Conservation (phyloP, 2,113 vertebrate genomes). For the Copsychus sechellarum region DNA sequence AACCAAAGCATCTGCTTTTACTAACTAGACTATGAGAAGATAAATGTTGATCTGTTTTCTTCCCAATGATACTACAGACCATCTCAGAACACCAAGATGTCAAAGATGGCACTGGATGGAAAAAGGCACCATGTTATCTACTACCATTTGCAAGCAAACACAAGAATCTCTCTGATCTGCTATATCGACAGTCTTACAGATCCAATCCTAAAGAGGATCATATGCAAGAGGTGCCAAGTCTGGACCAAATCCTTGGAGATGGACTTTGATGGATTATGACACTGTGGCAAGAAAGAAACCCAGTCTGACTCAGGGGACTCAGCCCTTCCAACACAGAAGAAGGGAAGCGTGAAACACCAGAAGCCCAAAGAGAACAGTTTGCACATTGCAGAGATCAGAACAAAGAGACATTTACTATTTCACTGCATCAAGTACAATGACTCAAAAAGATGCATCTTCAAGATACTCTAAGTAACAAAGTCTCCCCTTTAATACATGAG, state of each 20-base stretch:
- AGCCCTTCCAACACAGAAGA: not conserved
- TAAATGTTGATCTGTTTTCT: not conserved
- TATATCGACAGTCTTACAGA: not conserved
- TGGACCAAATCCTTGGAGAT: not conserved
- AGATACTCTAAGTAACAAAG: not conserved
- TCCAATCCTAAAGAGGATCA: not conserved
- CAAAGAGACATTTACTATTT: not conserved
- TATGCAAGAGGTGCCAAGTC: not conserved
- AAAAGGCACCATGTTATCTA: not conserved
- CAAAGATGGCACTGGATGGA: not conserved
- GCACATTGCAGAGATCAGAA: not conserved
- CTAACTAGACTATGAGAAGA: not conserved
- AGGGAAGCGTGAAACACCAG: not conserved
- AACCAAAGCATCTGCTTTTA: not conserved
- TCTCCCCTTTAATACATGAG: not conserved
- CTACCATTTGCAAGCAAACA: not conserved
- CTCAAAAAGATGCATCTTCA: not conserved
- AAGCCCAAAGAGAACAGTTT: not conserved
- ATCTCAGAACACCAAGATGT: not conserved
- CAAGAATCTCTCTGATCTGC: not conserved
- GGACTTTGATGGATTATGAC: not conserved
- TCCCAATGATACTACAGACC: fast-evolving
- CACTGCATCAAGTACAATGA: not conserved
- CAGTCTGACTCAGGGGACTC: not conserved
- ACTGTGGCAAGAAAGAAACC: not conserved